phyloP scores from a whole-genome alignment of 2,797 vertebrate genomes.

The Loris lydekkerianus region DNA sequence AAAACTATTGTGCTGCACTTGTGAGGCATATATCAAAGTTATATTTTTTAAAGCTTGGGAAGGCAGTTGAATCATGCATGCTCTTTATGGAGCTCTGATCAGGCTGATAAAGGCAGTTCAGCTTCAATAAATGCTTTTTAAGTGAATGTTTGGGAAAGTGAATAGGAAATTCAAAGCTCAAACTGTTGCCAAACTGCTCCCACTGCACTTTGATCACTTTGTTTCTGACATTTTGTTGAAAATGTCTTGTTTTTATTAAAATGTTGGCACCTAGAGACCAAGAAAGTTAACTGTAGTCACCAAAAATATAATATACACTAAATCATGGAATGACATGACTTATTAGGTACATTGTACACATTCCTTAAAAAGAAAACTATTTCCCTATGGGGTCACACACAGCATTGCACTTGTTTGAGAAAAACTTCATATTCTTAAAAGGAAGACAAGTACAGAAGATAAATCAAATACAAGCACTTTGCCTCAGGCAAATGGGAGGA shows the following conservation, averaged over 20 bases:
- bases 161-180: constrained; percentile 90
- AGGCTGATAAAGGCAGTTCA: constrained; percentile 91
- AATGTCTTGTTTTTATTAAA: constrained; percentile 92
- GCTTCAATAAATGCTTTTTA: constrained; percentile 91
- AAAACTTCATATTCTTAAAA: constrained; percentile 87
- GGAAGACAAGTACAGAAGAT: constrained; percentile 83
- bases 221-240: constrained; percentile 89
- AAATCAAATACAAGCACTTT: constrained; percentile 84
- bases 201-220: constrained; percentile 90
- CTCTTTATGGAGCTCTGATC: constrained; percentile 91
- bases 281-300: constrained; percentile 88
- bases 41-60: constrained; percentile 89
- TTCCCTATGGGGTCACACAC: constrained; percentile 86
- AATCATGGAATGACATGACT: constrained; percentile 86
- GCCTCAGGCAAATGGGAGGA: constrained; percentile 78
- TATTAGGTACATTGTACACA: constrained; percentile 88
- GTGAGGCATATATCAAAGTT: constrained; percentile 90
- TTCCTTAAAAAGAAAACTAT: constrained; percentile 87
- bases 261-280: constrained; percentile 88
- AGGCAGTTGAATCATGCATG: constrained; percentile 91
- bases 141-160: constrained; percentile 90
- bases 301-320: constrained; percentile 86
- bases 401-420: constrained; percentile 83
- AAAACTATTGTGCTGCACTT: constrained; percentile 90
- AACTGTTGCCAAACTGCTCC: constrained; percentile 89